Base-by-base conservation (phyloP, 1,140 invertebrate species). In the Eumeta japonica region DNA sequence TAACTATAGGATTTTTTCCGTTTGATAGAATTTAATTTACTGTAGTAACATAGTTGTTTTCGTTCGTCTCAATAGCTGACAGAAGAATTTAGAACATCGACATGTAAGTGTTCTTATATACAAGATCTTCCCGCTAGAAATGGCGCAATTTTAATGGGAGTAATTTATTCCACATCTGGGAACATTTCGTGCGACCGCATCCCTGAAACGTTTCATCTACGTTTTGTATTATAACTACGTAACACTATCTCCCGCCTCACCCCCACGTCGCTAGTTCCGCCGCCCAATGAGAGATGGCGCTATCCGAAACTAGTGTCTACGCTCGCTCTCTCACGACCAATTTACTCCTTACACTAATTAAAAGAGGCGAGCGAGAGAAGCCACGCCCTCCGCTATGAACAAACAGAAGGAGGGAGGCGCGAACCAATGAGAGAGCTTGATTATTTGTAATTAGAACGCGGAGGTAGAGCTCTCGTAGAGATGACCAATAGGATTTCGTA, bases 321-420 rank as follows among this genome's bases (percentile, higher is more conserved):
- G n/a, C 50, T 49, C 58, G 57, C 57, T 70, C 62, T 68, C 58
- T 63, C 63, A 51, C 61, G 53, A 70, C 56, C 70, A 74, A 74
- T 74, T 74, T 72, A 74, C 70, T 74, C 70, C 66, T 74, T 66
- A 55, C 65, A 72, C 70, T 74, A 74, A 74, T 74, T 74, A 74
- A 74, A 74, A 74, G 65, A 73, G 66, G 66, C 55, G 66, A 63
- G 59, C 58, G 64, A 60, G 61, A 55, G 35, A 60, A 44, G 48
- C 70, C 67, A 59, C 70, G 70, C 70, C 70, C 50, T 58, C 58
- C 42, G 36, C 50, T 41, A 55, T 72, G 70, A 74, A 74, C 70
- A 74, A 74, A 74, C 55, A 67, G 61, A 57, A 56, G 62, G 64
- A 67, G 65, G 64, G 60, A 55, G 48, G 31, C 18, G 36, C 41